Evolutionary conservation across 53 echinoderm and acorn worm species (phyloP), one percentile per base, ranked within the genome.

Genomic region (Patiria pectinifera): DNA sequence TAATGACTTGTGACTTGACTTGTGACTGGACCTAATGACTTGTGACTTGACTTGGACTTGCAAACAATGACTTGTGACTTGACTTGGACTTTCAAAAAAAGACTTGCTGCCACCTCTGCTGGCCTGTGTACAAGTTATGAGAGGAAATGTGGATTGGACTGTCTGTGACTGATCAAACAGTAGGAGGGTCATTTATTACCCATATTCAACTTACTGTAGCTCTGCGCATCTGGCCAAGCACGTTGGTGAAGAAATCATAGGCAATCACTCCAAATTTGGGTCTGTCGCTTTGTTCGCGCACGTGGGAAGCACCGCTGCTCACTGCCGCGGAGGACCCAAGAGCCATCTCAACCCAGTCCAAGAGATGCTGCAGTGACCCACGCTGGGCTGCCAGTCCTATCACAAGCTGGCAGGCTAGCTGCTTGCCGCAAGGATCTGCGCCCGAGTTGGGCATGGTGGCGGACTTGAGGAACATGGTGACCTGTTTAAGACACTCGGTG

Each of bases 331-430:
- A 97, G 21, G 99, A 95, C 25, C 96, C 95, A 6, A 99, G 91
- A 11, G 99, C 97, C 99, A 99, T 99, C 91, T 99, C 99, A 3
- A 99, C 93, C 99, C 99, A 99, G 75, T 99, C 99, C 75, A 99
- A 82, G 45, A 99, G 93, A 26, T 97, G 96, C 76, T 99, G 99
- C 69, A 99, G 76, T 18, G 99, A 99, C 24, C 99, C 99, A 26
- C 99, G 81, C 92, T 99, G 99, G 15, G 95, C 96, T 16, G 99
- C 99, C 10, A 99, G 88, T 11, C 99, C 97, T 12, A 99, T 76
- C 9, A 99, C 97, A 22, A 99, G 90, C 90, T 99, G 95, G 43
- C 95, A 97, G 4, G 99, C 95, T 22, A 99, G 85, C 83, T 95
- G 91, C 85, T 99, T 97, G 49, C 99, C 99, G 24, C 89, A 77